Conservation (phyloP, 1,140 invertebrate species). For the Leucophenga varia region DNA sequence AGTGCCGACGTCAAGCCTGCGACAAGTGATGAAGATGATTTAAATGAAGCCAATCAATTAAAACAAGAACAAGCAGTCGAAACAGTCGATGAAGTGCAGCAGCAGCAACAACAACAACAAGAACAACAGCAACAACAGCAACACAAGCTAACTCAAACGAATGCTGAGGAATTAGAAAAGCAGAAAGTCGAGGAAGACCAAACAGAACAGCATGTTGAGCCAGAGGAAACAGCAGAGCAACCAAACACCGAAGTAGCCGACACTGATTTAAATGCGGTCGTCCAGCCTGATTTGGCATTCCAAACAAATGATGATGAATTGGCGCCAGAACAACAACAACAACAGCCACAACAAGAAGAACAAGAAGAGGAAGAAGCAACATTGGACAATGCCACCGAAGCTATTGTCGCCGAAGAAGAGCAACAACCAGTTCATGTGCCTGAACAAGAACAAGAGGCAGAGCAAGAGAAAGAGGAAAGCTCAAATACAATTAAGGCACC, state of each 20-base stretch:
- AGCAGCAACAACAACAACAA: conserved; percentile 1
- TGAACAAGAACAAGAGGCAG: conserved; percentile 2
- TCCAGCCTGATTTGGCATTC: conserved; percentile 46
- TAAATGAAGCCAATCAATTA: conserved; percentile 53
- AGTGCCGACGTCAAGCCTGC: conserved; percentile 42
- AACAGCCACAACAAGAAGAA: conserved; percentile 12
- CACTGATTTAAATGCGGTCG: conserved; percentile 38
- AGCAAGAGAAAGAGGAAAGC: conserved; percentile 26
- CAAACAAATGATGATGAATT: conserved; percentile 55
- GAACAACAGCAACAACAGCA: conserved; percentile 11
- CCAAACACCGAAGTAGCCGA: conserved; percentile 9
- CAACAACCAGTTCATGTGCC: neutral
- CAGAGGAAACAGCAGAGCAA: neutral
- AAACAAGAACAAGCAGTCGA: conserved; percentile 20
- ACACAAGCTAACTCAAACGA: neutral
- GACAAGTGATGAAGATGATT: conserved; percentile 50
- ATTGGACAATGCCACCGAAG: too few species aligned
- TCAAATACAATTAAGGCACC: conserved; percentile 50
- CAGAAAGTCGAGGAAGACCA: conserved; percentile 18
- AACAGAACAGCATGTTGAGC: conserved; percentile 3
- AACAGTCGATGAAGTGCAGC: neutral
- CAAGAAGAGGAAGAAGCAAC: neutral
- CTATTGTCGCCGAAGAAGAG: neutral
- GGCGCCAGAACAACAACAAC: conserved; percentile 31
- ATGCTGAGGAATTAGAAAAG: conserved; percentile 16